phyloP scores from a whole-genome alignment of 2,797 vertebrate genomes.

The Carduelis carduelis region DNA sequence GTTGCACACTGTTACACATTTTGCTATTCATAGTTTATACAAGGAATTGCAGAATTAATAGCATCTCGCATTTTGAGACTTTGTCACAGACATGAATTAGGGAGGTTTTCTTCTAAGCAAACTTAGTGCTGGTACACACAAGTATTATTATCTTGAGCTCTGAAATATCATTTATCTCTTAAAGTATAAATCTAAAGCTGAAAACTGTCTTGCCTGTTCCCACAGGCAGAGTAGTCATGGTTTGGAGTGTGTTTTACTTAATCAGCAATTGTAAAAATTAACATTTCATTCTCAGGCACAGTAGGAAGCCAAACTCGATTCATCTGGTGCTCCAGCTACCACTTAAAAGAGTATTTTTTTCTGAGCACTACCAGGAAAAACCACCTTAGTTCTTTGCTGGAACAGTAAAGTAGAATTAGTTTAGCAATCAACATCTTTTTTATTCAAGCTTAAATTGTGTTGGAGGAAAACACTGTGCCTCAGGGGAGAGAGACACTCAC shows the following conservation, averaged over 20 bases:
- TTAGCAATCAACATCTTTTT: neutral
- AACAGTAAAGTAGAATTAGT: neutral
- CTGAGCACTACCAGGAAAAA: neutral
- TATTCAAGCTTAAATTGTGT: neutral
- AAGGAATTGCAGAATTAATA: neutral
- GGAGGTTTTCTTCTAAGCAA: neutral
- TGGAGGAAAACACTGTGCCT: constrained; percentile 11
- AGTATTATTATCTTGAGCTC: neutral
- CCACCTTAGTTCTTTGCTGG: neutral
- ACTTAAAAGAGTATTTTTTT: neutral
- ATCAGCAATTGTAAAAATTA: constrained; percentile 32
- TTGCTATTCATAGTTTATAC: neutral
- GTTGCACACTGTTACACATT: neutral
- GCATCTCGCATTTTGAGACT: neutral
- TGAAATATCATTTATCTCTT: neutral
- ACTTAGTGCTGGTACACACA: neutral
- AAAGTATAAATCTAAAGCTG: neutral
- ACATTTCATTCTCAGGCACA: neutral
- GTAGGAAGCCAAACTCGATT: neutral
- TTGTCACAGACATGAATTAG: neutral
- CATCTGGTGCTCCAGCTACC: neutral
- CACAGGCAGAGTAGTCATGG: neutral
- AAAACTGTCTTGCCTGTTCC: neutral
- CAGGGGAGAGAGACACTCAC: neutral
- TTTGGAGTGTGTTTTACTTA: neutral